Evolutionary conservation across 2,113 vertebrate genomes (phyloP), one percentile per base, ranked within the genome.

Genomic region (Probosciger aterrimus): DNA sequence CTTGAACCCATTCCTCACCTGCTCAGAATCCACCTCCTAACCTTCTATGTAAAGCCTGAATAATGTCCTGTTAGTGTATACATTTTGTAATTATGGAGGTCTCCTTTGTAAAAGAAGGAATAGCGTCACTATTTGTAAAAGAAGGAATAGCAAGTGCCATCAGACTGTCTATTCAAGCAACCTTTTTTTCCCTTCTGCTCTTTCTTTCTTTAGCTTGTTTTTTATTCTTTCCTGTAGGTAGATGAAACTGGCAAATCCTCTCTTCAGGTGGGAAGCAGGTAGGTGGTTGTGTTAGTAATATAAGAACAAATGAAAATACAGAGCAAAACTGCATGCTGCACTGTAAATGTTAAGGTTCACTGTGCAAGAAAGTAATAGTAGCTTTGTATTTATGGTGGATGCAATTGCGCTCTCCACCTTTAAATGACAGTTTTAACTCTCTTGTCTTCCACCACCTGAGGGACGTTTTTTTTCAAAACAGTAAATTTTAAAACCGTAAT

Each of bases 181-280:
- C 37, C 9, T n/a, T 64, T 55, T 67, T 70, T 55, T 6, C 7
- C 62, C 14, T 81, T 73, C 17, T 85, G 13, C 16, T 70, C 28
- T 50, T 39, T 91, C 73, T 70, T 83, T 20, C 27, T 35, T 82
- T 87, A 59, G 3, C 10, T 76, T 73, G 4, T 14, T 65, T 81
- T 77, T 89, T 35, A 22, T 76, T 88, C n/a, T 76, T 86, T 88
- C n/a, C 30, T 88, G 22, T 49, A 88, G 23, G 39, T 73, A 93
- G 63, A 53, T 62, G 39, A 33, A 81, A 39, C 14, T 69, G 35
- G 39, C 31, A 73, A 28, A 37, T 53, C 18, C 24, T 67, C 46
- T 78, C 15, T 71, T 86, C 49, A 78, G 46, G 28, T 86, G 70
- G 41, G 59, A 83, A 86, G 53, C 22, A 1, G 57, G 47, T 43